Base-by-base conservation (phyloP, 2,113 vertebrate genomes). In the Vireo altiloquus region DNA sequence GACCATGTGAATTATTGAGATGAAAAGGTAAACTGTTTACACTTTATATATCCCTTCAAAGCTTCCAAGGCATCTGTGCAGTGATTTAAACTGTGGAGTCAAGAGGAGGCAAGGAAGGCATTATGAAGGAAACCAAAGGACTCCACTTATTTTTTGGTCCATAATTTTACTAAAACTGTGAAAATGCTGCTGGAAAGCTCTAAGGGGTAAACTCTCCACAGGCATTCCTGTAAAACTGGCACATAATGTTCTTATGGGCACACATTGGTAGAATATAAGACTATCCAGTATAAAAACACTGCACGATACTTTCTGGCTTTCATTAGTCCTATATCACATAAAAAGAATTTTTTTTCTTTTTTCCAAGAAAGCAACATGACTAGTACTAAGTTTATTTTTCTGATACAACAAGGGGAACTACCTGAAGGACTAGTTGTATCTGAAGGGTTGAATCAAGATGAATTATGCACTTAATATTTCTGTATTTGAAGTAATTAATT, bases 1-100 rank as follows among this genome's bases (percentile, higher is more conserved):
- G 18, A 37, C 24, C 5, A 61, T 0, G 4, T 0, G 1, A 70
- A 11, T 37, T 21, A 42, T 22, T 9, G 14, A 65, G 13, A 44
- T 14, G 8, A 52, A 71, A 69, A 71, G 12, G 8, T 3, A 7
- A 75, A 23, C 7, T 52, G 27, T 17, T 66, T 19, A 46, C 7
- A 24, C 8, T 20, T 25, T 11, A 14, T 27, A 14, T 27, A 54
- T 21, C 10, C 47, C 28, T 42, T 23, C 20, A 63, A 4, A 15
- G 6, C 11, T 64, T 54, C 35, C 42, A 40, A 78, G 8, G 15
- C 11, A 4, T 5, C 17, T 60, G 4, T 35, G 19, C 33, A 28
- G 3, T 63, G 22, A 60, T 39, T 79, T 64, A n/a, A 77, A 22
- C 8, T 35, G 3, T 10, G 19, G 10, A 68, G 16, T 30, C 72